Base-by-base conservation (phyloP, 2,113 vertebrate genomes). In the Xenopus borealis region DNA sequence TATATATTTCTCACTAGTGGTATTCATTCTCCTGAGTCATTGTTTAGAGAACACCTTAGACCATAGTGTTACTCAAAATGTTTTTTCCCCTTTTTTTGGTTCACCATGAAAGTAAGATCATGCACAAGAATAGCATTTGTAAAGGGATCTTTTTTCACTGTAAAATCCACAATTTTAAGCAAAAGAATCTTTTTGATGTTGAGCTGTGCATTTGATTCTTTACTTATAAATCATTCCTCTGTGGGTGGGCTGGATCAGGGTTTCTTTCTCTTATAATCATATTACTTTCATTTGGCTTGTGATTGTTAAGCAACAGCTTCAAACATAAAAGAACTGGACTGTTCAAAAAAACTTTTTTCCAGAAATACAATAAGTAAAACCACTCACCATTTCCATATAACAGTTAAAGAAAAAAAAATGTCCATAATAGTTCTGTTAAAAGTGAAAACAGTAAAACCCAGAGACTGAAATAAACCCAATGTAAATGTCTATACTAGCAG, bases 231-330 rank as follows among this genome's bases (percentile, higher is more conserved):
- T 46, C 45, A 16, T 66, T 66, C 45, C 63, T 11, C 7, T 46
- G n/a, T 66, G 63, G 63, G 63, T 66, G 63, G 63, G 13, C 63
- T 46, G 63, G 16, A 40, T 17, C 30, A 66, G 63, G 10, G 8
- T 18, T 66, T 7, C 2, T 45, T 66, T 66, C 63, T 18, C 63
- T 18, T 47, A 10, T 66, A 66, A 46, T 16, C 30, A 44, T 66
- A 40, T 66, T 40, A 66, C 10, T 45, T 45, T 46, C 45, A 66
- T 12, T 46, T 66, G 7, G 12, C 33, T 16, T 19, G 44, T 9
- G 47, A 40, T 45, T 18, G 44, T 33, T 14, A 62, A 62, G 20
- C 59, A 62, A 27, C 12, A 27, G 18, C 12, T 62, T 62, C 4
- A 62, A 62, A 62, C 63, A 12, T 66, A 17, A 66, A 46, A 46